Conservation (phyloP, 2,113 vertebrate species). For the Gavialis gangeticus region DNA sequence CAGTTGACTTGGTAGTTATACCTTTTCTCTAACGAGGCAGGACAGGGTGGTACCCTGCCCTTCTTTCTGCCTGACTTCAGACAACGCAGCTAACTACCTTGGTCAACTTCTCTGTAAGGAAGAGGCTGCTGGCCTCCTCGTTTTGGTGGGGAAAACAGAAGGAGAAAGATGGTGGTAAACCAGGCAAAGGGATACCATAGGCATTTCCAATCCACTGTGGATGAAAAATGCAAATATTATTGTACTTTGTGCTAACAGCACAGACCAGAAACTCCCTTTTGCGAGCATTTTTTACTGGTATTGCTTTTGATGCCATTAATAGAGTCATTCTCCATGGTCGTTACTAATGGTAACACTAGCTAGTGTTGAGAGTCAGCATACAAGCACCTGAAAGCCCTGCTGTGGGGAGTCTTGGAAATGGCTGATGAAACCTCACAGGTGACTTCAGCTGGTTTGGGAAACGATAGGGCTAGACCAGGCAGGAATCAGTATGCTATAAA, state of each 20-base stretch:
- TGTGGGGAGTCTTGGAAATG: neutral
- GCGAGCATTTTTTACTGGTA: neutral
- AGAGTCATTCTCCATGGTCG: neutral
- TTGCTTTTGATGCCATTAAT: neutral
- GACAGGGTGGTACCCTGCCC: too few species aligned
- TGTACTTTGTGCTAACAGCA: neutral
- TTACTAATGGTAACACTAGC: fast-evolving
- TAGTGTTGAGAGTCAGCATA: neutral
- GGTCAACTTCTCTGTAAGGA: neutral
- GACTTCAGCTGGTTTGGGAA: neutral
- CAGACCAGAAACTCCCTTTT: neutral
- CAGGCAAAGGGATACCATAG: neutral
- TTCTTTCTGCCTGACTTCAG: too few species aligned
- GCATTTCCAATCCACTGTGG: neutral
- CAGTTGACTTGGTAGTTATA: neutral
- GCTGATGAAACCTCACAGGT: neutral
- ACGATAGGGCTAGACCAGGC: neutral
- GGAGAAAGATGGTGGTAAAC: neutral
- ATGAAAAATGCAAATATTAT: neutral
- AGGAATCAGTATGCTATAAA: neutral
- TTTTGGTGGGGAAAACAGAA: neutral
- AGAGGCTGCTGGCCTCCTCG: neutral
- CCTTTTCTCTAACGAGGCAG: too few species aligned
- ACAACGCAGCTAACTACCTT: neutral
- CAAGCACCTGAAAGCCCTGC: neutral